Percentiles rank a stretch among this genome's conserved stretches.
These are phyloP conservation scores for Phylloscopus trochiloides DNA, from an alignment of 2,113 vertebrate species.

Conservation along the genomic window DNA sequence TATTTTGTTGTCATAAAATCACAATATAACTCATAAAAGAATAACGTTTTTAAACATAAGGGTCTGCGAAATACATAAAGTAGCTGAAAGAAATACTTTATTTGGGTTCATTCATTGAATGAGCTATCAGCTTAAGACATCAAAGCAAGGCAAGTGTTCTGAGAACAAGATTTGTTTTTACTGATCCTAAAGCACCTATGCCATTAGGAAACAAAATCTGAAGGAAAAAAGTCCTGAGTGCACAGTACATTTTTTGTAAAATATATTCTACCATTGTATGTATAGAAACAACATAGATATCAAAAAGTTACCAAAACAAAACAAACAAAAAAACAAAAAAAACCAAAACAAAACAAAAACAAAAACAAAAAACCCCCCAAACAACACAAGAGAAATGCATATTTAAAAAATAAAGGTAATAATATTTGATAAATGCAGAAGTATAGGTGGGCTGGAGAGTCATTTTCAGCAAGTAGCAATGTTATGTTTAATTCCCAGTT, in stretches of 20 bases:
- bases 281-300: not conserved
- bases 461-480: not conserved
- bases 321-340: not conserved
- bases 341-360: not conserved
- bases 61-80: not conserved
- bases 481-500: not conserved
- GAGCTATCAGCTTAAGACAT: not conserved
- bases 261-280: slow-evolving; percentile 37
- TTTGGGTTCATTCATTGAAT: not conserved
- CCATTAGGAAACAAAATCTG: slow-evolving; percentile 29
- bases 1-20: not conserved
- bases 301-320: not conserved
- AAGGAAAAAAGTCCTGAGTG: not conserved
- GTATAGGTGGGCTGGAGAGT: not conserved
- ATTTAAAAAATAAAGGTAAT: not conserved
- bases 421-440: not conserved
- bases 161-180: not conserved
- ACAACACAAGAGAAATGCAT: not conserved
- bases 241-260: slow-evolving; percentile 13
- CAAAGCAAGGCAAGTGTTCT: not conserved
- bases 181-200: not conserved
- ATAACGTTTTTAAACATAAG: not conserved
- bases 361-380: not conserved
- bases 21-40: not conserved
- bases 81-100: not conserved